These are phyloP conservation scores for Dunckerocampus dactyliophorus DNA, from an alignment of 2,113 vertebrate genomes.

Conservation along the genomic window DNA sequence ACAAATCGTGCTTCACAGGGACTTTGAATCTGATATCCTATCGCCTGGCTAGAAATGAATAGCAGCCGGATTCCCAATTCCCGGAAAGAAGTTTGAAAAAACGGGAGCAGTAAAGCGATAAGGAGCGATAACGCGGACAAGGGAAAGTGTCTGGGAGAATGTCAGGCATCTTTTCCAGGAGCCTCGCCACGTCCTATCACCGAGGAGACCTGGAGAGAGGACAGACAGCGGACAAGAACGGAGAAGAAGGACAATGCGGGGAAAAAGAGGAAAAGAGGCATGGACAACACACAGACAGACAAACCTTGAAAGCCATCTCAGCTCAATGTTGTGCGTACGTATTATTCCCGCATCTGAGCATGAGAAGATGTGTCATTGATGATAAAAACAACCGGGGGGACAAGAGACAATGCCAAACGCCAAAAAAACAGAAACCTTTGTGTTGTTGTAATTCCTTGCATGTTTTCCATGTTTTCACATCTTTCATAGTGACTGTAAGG, in stretches of 20 bases:
- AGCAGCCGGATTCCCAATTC: background rate
- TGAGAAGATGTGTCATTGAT: too few relatives aligned
- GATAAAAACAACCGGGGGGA: too few relatives aligned
- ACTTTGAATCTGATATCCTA: background rate
- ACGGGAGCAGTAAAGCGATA: background rate
- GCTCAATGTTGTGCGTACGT: too few relatives aligned
- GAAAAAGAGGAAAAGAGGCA: background rate
- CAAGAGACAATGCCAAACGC: too few relatives aligned
- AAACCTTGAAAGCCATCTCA: background rate
- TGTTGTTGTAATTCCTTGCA: too few relatives aligned
- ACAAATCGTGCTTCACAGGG: background rate
- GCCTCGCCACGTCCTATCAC: slow-evolving; percentile 5
- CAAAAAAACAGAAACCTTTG: too few relatives aligned
- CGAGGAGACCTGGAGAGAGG: slow-evolving; percentile 10
- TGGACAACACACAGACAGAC: background rate
- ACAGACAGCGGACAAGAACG: slow-evolving; percentile 3
- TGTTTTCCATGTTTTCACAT: too few relatives aligned
- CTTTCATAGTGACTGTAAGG: too few relatives aligned
- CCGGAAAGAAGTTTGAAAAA: background rate
- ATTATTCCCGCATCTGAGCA: too few relatives aligned
- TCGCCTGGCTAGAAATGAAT: background rate
- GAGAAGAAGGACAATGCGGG: background rate
- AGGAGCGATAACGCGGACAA: background rate
- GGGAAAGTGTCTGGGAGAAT: background rate
- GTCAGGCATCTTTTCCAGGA: slow-evolving; percentile 5